Conservation (phyloP, 2,797 vertebrate genomes). For the Onychomys arenicola region DNA sequence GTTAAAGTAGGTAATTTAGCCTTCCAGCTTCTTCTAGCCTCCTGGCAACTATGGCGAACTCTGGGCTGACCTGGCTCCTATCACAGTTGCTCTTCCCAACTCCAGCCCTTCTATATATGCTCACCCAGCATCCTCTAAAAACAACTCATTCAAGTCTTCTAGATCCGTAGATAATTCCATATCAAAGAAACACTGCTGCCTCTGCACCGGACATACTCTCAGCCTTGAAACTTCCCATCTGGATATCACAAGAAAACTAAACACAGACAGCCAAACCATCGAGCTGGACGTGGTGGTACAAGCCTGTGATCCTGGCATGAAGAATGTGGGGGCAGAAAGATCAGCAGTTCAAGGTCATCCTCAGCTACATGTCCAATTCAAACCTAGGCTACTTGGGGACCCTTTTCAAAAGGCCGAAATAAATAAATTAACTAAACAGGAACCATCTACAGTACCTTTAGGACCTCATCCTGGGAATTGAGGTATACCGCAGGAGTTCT, state of each 20-base stretch:
- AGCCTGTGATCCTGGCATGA: neutral
- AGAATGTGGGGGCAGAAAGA: neutral
- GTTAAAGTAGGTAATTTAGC: slow-evolving; percentile 74
- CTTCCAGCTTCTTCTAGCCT: slow-evolving; percentile 77
- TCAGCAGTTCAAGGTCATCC: neutral
- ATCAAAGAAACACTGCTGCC: slow-evolving; percentile 30
- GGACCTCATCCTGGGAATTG: slow-evolving; percentile 22
- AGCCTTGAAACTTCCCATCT: slow-evolving; percentile 1
- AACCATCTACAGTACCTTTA: slow-evolving; percentile 42
- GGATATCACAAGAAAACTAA: slow-evolving; percentile 60
- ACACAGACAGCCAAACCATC: neutral
- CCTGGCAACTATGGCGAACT: slow-evolving; percentile 77
- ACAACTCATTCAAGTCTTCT: slow-evolving; percentile 74
- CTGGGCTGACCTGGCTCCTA: slow-evolving; percentile 59
- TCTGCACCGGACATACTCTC: neutral
- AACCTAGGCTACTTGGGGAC: neutral
- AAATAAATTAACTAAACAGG: neutral
- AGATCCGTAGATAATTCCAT: slow-evolving; percentile 44
- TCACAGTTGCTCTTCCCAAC: slow-evolving; percentile 51
- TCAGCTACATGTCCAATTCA: neutral
- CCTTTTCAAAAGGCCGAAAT: neutral
- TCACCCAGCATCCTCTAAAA: slow-evolving; percentile 73
- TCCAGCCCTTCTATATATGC: slow-evolving; percentile 68
- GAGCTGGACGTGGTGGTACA: neutral
- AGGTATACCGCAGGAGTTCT: neutral